Percentiles rank a stretch among this genome's conserved stretches.
Evolutionary conservation across 2,888 invertebrate species (phyloP).

Genomic region (Cheilosia soror): DNA sequence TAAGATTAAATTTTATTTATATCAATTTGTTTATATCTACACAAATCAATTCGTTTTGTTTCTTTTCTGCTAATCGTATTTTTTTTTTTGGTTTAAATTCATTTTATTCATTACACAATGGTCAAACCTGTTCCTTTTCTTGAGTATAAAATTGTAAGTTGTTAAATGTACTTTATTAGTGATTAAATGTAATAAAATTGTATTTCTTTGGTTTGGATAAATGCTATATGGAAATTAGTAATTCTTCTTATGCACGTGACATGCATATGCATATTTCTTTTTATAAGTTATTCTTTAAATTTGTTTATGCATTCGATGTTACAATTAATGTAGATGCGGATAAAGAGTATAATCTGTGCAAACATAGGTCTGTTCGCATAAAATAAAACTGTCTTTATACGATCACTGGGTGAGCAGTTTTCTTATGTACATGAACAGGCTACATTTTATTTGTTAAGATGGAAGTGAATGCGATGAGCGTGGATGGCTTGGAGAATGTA

Average conservation of each 20-base stretch:
- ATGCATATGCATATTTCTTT: background rate
- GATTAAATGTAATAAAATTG: conserved; percentile 49
- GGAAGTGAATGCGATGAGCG: conserved; percentile 24
- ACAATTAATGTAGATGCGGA: conserved; percentile 40
- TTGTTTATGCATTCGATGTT: conserved; percentile 53
- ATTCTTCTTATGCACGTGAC: conserved; percentile 4
- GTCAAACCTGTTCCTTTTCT: conserved; percentile 47
- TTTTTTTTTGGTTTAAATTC: conserved; percentile 22
- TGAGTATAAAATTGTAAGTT: conserved; percentile 69
- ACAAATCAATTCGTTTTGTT: conserved; percentile 31
- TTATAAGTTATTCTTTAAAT: background rate
- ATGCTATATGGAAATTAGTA: conserved; percentile 45
- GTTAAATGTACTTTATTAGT: conserved; percentile 47
- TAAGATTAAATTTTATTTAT: conserved; percentile 10
- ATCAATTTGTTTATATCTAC: conserved; percentile 57
- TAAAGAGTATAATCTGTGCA: conserved; percentile 46
- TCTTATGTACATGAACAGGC: background rate
- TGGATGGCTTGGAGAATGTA: conserved; percentile 32
- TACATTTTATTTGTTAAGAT: conserved; percentile 12
- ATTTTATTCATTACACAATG: conserved; percentile 50
- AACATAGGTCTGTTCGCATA: conserved; percentile 3
- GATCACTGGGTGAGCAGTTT: background rate
- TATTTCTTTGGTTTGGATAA: conserved; percentile 33
- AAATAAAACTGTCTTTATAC: background rate
- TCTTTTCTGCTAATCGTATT: conserved; percentile 3